A percentile compares a stretch with the other conserved stretches of the same genome.
Evolutionary conservation across 1,140 invertebrate species (phyloP).

Genomic region (Octopus bimaculoides): DNA sequence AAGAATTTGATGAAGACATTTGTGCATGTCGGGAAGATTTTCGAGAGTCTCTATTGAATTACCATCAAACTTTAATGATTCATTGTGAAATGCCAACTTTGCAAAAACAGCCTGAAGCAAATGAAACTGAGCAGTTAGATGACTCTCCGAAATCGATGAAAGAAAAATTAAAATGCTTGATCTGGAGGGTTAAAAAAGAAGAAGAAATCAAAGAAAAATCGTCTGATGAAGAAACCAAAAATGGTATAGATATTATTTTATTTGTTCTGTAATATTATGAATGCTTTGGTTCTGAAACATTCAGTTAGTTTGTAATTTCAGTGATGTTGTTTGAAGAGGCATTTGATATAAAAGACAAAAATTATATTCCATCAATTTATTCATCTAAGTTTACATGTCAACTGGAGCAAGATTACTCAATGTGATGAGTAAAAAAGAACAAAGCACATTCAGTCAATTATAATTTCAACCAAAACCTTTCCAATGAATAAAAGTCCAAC

Average conservation of each 20-base stretch:
- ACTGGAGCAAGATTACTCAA: no score
- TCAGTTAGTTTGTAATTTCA: no score
- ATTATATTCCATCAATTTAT: no score
- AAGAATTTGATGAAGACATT: slow-evolving; percentile 30
- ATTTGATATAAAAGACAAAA: no score
- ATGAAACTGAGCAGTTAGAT: slow-evolving; percentile 21
- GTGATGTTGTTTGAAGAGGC: no score
- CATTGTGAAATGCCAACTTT: slow-evolving; percentile 45
- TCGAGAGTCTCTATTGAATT: slow-evolving; percentile 32
- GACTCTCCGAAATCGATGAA: slow-evolving; percentile 22
- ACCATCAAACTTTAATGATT: slow-evolving; percentile 37
- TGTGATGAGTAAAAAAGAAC: no score
- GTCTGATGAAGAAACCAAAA: not conserved
- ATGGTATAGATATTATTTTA: slow-evolving; percentile 19
- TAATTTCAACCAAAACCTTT: no score
- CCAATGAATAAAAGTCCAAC: no score
- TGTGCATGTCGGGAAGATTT: slow-evolving; percentile 45
- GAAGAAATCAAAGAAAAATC: slow-evolving; percentile 19
- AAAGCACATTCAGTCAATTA: no score
- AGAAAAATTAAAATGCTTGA: slow-evolving; percentile 41
- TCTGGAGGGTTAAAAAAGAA: slow-evolving; percentile 39
- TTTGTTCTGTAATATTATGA: no score
- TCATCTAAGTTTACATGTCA: no score
- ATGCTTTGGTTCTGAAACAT: no score
- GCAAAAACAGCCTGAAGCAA: slow-evolving; percentile 22